phyloP scores from a whole-genome alignment of 2,888 invertebrate genomes.

The Boloria selene region DNA sequence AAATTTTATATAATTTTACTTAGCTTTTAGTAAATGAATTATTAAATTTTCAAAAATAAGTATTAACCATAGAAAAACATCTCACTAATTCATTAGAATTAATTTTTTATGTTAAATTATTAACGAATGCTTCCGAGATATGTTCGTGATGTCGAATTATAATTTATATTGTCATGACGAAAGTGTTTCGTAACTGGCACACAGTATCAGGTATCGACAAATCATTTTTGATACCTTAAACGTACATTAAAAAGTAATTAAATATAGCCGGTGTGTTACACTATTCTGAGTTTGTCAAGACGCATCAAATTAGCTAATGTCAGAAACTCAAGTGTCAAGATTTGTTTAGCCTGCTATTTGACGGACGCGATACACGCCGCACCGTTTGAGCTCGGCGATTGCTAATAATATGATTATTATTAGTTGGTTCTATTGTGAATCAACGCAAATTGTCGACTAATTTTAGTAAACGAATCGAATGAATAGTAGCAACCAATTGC shows the following conservation, averaged over 20 bases:
- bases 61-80: too few relatives aligned
- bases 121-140: too few relatives aligned
- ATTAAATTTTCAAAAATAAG: too few relatives aligned
- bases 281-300: conserved; percentile 51
- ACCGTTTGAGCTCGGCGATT: conserved; percentile 61
- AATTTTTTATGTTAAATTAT: too few relatives aligned
- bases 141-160: too few relatives aligned
- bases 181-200: conserved; percentile 24
- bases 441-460: conserved; percentile 47
- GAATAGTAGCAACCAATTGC: conserved; percentile 25
- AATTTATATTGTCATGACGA: neutral
- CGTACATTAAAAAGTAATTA: conserved; percentile 38
- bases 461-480: conserved; percentile 40
- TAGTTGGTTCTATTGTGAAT: conserved; percentile 46
- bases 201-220: conserved; percentile 38
- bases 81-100: too few relatives aligned
- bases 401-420: conserved; percentile 75
- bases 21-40: too few relatives aligned
- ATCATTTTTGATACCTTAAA: conserved; percentile 40
- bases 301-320: conserved; percentile 55
- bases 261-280: conserved; percentile 40
- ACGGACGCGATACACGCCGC: conserved; percentile 53
- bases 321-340: conserved; percentile 69
- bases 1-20: too few relatives aligned
- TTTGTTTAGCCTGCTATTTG: conserved; percentile 53